Base-by-base conservation (phyloP, 2,888 invertebrate genomes). In the Rapana venosa region DNA sequence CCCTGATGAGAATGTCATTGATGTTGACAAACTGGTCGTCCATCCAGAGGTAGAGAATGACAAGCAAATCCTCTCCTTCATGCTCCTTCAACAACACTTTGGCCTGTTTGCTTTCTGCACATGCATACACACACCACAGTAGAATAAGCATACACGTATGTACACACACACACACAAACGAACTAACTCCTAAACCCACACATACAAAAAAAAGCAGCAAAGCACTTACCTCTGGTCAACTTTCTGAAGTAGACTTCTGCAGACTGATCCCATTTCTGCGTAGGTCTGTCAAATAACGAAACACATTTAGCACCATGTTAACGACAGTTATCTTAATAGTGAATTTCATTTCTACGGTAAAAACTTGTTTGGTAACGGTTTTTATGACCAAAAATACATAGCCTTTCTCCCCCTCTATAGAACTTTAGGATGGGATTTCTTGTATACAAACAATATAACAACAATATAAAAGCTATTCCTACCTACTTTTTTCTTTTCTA, bases 201-300 rank as follows among this genome's bases (percentile, higher is more conserved):
- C 61, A 61, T 13, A 61, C 83, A 36, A 56, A 74, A 26, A 77
- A 84, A 84, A 17, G 35, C 32, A 26, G 26, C 17, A 15, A 30
- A 20, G 47, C 32, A 87, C 90, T 83, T 90, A 92, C 92, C 84
- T 36, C 77, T 77, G 56, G 91, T 81, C 86, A 91, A 81, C 56
- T 87, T 58, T n/a, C 87, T 81, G 89, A 93, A 91, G 88, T 87
- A 92, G 26, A 79, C 70, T 30, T 87, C 89, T 20, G 93, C 93
- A 36, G 93, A 89, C 30, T 47, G 74, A 90, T 93, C 93, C 93
- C 93, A 93, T 47, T 90, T 90, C 20, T 90, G 70, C 81, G 91
- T 90, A 13, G 92, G 90, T n/a, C 93, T 93, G 90, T 58, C 90
- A 90, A 35, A 84, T n/a, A 30, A n/a, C 0, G 22, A 58, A 30